phyloP scores from a whole-genome alignment of 2,888 invertebrate species.

The Amphimallon solstitiale region DNA sequence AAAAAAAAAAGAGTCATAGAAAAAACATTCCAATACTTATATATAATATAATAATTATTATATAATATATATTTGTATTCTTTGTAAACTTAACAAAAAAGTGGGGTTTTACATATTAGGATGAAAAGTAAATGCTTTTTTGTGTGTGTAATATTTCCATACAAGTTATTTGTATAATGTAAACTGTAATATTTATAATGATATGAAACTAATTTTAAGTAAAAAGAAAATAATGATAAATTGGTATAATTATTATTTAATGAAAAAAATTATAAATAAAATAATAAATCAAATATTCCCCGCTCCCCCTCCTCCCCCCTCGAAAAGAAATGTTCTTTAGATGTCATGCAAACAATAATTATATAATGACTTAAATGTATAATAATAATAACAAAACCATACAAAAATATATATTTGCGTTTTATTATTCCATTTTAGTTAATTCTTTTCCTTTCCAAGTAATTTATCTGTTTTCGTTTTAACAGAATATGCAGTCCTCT shows the following conservation, averaged over 20 bases:
- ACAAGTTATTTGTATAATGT: slow-evolving; percentile 13
- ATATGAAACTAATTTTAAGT: slow-evolving; percentile 46
- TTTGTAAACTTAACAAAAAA: slow-evolving; percentile 47
- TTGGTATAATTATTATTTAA: slow-evolving; percentile 18
- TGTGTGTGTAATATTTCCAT: slow-evolving; percentile 53
- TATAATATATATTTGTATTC: slow-evolving; percentile 56
- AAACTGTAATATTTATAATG: slow-evolving; percentile 21
- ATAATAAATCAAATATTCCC: slow-evolving; percentile 37
- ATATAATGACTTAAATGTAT: slow-evolving; percentile 64
- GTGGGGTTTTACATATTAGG: slow-evolving; percentile 13
- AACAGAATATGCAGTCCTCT: too few species aligned
- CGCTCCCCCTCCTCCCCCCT: slow-evolving; percentile 32
- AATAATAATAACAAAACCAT: slow-evolving; percentile 55
- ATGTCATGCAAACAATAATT: slow-evolving; percentile 63
- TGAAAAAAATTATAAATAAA: slow-evolving; percentile 40
- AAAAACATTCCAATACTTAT: slow-evolving; percentile 54
- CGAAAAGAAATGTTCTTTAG: slow-evolving; percentile 58
- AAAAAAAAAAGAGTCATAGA: slow-evolving; percentile 46
- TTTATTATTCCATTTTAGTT: slow-evolving; percentile 4
- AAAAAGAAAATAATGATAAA: slow-evolving; percentile 39
- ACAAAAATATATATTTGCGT: slow-evolving; percentile 24
- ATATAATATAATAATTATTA: slow-evolving; percentile 38
- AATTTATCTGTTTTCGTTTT: too few species aligned
- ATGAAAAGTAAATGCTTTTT: slow-evolving; percentile 54
- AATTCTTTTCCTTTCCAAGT: background rate